Percentiles rank a stretch among this genome's conserved stretches.
Evolutionary conservation across 2,113 vertebrate species (phyloP).

Genomic region (Australoheros scitulus): DNA sequence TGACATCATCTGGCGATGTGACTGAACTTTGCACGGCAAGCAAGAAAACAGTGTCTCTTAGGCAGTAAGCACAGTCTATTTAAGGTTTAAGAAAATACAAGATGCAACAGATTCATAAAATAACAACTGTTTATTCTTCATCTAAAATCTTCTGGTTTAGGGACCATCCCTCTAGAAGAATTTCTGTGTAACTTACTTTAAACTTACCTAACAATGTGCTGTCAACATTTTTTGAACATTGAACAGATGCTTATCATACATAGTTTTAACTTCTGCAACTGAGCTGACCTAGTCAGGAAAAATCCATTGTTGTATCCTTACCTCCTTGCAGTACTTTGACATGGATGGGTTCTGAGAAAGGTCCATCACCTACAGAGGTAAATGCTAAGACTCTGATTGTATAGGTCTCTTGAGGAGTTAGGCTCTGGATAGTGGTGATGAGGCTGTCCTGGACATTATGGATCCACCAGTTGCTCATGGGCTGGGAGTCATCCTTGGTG

Average conservation of each 20-base stretch:
- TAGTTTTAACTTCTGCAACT: neutral
- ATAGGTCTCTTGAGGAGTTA: constrained; percentile 92
- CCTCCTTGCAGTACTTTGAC: constrained; percentile 97
- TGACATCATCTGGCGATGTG: neutral
- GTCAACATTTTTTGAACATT: neutral
- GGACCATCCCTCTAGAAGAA: neutral
- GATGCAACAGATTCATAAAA: constrained; percentile 10
- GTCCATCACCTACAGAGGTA: constrained; percentile 96
- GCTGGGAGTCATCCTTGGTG: constrained; percentile 92
- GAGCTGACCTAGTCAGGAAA: neutral
- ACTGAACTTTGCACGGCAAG: constrained; percentile 17
- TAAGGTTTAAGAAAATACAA: constrained; percentile 35
- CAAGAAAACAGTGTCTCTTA: neutral
- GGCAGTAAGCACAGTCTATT: neutral
- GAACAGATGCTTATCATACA: neutral
- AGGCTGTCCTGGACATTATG: constrained; percentile 97
- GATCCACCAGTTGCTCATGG: constrained; percentile 93
- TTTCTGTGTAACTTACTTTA: neutral
- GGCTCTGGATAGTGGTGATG: constrained; percentile 93
- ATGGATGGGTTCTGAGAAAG: constrained; percentile 94
- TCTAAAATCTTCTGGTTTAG: neutral
- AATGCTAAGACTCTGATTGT: constrained; percentile 94
- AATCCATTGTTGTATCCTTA: constrained; percentile 65
- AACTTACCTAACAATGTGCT: neutral
- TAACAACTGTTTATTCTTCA: neutral